These are phyloP conservation scores for Dermatophagoides farinae DNA, from an alignment of 1,140 invertebrate species.

Conservation along the genomic window DNA sequence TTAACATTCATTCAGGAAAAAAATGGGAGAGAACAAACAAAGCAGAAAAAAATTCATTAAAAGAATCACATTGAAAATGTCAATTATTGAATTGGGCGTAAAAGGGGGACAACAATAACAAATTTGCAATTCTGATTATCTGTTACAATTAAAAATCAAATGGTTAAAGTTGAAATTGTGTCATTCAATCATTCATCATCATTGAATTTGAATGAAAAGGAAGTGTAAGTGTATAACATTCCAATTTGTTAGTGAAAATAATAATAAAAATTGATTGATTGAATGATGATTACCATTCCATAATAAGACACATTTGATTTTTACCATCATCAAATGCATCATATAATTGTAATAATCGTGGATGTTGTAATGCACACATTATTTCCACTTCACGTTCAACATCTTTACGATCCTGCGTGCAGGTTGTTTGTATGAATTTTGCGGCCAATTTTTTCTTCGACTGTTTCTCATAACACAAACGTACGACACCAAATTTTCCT, in stretches of 20 bases:
- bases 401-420: slow-evolving; percentile 64
- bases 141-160: too few species aligned
- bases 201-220: not conserved
- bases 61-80: too few species aligned
- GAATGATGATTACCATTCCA: slow-evolving; percentile 56
- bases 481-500: slow-evolving; percentile 94
- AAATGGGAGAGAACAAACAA: not conserved
- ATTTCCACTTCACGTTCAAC: slow-evolving; percentile 89
- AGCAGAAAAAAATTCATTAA: too few species aligned
- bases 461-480: slow-evolving; percentile 62
- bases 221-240: too few species aligned
- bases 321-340: slow-evolving; percentile 73
- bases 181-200: not conserved
- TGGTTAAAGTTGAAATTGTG: not conserved
- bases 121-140: too few species aligned
- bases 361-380: slow-evolving; percentile 79
- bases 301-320: slow-evolving; percentile 76
- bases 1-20: too few species aligned
- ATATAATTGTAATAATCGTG: slow-evolving; percentile 78
- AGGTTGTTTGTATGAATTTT: slow-evolving; percentile 67
- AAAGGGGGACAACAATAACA: too few species aligned
- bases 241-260: too few species aligned
- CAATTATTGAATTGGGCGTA: too few species aligned
- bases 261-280: not conserved
- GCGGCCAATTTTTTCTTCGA: slow-evolving; percentile 63